Evolutionary conservation across 2,888 invertebrate genomes (phyloP).

Genomic region (Rapana venosa): DNA sequence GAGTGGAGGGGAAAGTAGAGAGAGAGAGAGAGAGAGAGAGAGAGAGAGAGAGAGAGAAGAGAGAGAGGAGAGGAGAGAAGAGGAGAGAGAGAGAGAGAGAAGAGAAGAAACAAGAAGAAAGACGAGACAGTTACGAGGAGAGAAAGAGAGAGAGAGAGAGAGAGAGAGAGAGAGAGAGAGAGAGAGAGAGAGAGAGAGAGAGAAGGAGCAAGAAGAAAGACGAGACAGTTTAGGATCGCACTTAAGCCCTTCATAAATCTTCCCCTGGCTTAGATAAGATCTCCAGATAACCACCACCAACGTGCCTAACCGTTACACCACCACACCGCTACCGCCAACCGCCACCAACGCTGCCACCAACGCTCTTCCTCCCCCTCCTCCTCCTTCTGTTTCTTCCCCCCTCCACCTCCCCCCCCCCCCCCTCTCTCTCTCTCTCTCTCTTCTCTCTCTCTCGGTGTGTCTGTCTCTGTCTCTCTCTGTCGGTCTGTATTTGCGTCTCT

Average conservation of each 20-base stretch:
- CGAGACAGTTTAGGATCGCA: neutral
- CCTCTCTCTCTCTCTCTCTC: too few species aligned
- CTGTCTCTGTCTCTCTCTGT: too few species aligned
- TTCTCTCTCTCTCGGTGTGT: too few species aligned
- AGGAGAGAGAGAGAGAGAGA: slow-evolving; percentile 6
- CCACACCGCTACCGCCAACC: too few species aligned
- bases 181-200: neutral
- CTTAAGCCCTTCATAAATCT: neutral
- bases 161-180: slow-evolving; percentile 13
- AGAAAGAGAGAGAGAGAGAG: neutral
- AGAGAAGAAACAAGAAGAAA: neutral
- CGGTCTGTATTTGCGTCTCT: too few species aligned
- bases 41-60: neutral
- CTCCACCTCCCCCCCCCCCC: too few species aligned
- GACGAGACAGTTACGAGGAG: neutral
- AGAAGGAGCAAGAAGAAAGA: neutral
- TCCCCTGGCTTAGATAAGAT: neutral
- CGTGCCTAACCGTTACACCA: too few species aligned
- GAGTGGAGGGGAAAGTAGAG: neutral
- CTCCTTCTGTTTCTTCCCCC: too few species aligned
- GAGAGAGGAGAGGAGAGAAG: neutral
- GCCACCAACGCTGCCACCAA: too few species aligned
- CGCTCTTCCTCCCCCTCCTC: too few species aligned
- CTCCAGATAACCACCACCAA: too few species aligned
- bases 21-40: neutral